These are phyloP conservation scores for Drosophila multiciliata DNA, from an alignment of 2,888 invertebrate genomes.

Conservation along the genomic window DNA sequence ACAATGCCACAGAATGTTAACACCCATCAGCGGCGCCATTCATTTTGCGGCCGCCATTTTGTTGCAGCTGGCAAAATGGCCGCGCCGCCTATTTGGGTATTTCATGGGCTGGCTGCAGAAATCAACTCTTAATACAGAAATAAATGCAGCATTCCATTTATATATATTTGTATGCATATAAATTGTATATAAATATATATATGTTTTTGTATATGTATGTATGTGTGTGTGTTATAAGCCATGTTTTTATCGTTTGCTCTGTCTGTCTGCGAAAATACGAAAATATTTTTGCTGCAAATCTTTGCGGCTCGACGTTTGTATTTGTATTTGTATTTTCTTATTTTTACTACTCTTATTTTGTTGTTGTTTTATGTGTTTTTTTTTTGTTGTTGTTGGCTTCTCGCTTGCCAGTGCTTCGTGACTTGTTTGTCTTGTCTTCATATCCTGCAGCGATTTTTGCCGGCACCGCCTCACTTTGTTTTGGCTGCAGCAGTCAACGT, in stretches of 20 bases:
- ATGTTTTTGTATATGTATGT: background rate
- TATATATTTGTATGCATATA: conserved; percentile 8
- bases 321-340: conserved; percentile 33
- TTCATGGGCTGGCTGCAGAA: conserved; percentile 42
- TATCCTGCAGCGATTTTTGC: conserved; percentile 74
- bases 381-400: conserved; percentile 24
- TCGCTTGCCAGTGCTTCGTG: conserved; percentile 58
- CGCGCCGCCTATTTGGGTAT: conserved; percentile 33
- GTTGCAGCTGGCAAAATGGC: conserved; percentile 73
- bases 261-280: conserved; percentile 42
- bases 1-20: conserved; percentile 52
- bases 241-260: conserved; percentile 46
- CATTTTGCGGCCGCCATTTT: conserved; percentile 74
- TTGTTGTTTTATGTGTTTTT: conserved; percentile 23
- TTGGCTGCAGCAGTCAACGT: conserved; percentile 42
- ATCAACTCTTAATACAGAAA: conserved; percentile 76
- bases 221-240: background rate
- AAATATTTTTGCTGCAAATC: conserved; percentile 79
- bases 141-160: conserved; percentile 66
- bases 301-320: conserved; percentile 60
- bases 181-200: conserved; percentile 12
- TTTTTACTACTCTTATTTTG: background rate
- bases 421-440: conserved; percentile 80
- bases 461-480: conserved; percentile 19
- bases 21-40: conserved; percentile 70